Evolutionary conservation across 1,140 invertebrate genomes (phyloP), one percentile per base, ranked within the genome.

Genomic region (Pollicipes pollicipes): DNA sequence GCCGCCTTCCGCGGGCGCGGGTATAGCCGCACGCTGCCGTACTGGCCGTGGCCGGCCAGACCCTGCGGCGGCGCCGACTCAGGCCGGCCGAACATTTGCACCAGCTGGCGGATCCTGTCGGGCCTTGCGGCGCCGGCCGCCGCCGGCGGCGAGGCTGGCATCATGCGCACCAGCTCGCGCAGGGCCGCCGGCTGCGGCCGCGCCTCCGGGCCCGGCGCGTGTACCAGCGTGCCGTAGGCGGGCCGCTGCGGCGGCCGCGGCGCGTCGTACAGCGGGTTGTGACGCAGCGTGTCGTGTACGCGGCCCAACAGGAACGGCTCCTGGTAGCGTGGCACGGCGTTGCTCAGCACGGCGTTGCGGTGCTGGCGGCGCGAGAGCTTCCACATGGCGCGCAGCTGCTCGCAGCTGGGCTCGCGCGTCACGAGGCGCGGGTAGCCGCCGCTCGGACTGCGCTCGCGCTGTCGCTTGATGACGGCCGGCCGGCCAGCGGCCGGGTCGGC

Each of bases 321-420:
- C 31, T 87, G 83, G 78, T 88, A 89, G 64, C 87, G 86, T 35
- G 88, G 88, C 73, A 91, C 85, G 80, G 91, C 88, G 79, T 93
- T 91, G 72, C 89, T 91, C 63, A 88, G 86, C 79, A 91, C 89
- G 1, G 89, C 87, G 10, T 90, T 88, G 68, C 90, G 83, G n/a
- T 88, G 89, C 80, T 93, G 90, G 70, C 91, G 81, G 78, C 90
- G 91, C 28, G 89, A 92, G 80, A 91, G 90, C 77, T 90, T 86
- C 91, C 91, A 94, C 90, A 94, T 93, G 6, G 88, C 88, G 69
- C 90, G 86, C 35, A 94, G 82, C 79, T 93, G 88, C 70, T 92
- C 90, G 78, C 91, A 94, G 31, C 85, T 87, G 0, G 91, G 91
- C 76, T 94, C 91, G 1, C 73, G 71, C 63, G 71, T 70, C 37